phyloP scores from a whole-genome alignment of 2,888 invertebrate species.

The Drosophila birchii region DNA sequence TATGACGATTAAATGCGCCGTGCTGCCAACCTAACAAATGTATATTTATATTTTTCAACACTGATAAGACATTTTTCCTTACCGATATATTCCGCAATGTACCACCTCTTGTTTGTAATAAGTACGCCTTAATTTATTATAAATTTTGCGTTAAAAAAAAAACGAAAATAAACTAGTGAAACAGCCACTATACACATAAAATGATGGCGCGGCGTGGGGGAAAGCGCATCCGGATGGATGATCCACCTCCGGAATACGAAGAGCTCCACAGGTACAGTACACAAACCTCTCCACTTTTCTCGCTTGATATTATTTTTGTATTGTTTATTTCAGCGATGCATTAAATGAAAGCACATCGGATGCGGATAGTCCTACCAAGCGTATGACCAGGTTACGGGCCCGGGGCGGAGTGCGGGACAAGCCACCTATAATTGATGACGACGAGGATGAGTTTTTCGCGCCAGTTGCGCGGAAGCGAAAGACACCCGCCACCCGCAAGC shows the following conservation, averaged over 20 bases:
- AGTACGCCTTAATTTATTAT: conserved; percentile 16
- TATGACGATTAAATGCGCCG: background rate
- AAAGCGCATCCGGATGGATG: conserved; percentile 96
- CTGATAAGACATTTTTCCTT: background rate
- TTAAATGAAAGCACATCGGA: conserved; percentile 85
- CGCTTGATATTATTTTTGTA: background rate
- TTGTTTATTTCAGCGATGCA: conserved; percentile 71
- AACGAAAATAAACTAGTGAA: background rate
- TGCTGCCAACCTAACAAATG: background rate
- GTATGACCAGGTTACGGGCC: conserved; percentile 88
- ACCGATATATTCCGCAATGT: conserved; percentile 24
- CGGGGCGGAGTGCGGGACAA: conserved; percentile 85
- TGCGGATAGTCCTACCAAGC: conserved; percentile 86
- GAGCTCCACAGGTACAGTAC: conserved; percentile 83
- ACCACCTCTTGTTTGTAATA: conserved; percentile 42
- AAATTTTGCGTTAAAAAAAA: conserved; percentile 3
- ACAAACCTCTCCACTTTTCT: background rate
- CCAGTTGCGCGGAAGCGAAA: conserved; percentile 83
- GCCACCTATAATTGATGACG: conserved; percentile 85
- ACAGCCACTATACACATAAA: conserved; percentile 9
- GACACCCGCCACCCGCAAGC: conserved; percentile 71
- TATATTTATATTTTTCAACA: background rate
- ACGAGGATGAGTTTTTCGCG: conserved; percentile 84
- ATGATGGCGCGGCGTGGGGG: conserved; percentile 93
- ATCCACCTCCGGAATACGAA: conserved; percentile 94